Conservation (phyloP, 92 coral and sea anemone genomes). For the Phymanthus crucifer region DNA sequence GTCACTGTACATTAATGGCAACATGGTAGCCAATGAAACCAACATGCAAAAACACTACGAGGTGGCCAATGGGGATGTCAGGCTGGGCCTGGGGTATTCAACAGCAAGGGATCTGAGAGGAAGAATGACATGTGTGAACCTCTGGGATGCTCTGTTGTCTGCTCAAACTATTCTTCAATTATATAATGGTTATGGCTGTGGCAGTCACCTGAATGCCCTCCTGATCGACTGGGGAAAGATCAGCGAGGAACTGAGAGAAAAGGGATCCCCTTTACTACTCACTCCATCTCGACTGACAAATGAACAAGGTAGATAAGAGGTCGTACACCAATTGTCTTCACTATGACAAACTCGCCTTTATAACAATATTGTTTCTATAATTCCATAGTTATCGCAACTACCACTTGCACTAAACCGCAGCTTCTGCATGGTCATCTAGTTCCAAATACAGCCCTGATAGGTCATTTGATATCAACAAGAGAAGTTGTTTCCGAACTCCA, state of each 20-base stretch:
- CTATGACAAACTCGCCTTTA: too few relatives aligned
- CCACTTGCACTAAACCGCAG: not conserved
- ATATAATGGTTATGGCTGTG: not conserved
- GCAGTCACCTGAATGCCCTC: not conserved
- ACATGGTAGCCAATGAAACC: not conserved
- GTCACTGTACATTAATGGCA: not conserved
- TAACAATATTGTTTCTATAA: not conserved
- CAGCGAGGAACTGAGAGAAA: not conserved
- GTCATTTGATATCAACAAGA: not conserved
- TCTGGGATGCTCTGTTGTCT: not conserved
- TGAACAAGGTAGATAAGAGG: not conserved
- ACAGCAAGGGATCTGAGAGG: not conserved
- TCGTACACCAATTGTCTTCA: too few relatives aligned
- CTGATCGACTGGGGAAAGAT: not conserved
- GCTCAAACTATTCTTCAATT: not conserved
- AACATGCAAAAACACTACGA: not conserved
- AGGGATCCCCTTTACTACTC: not conserved
- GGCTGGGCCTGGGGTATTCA: not conserved
- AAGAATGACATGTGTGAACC: not conserved
- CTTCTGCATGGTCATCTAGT: not conserved
- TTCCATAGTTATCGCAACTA: not conserved
- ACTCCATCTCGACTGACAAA: not conserved
- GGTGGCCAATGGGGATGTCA: not conserved
- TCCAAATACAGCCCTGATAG: not conserved
- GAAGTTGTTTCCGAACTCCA: conserved; percentile 4